phyloP scores from a whole-genome alignment of 2,888 invertebrate genomes.

The Schizaphis graminum region DNA sequence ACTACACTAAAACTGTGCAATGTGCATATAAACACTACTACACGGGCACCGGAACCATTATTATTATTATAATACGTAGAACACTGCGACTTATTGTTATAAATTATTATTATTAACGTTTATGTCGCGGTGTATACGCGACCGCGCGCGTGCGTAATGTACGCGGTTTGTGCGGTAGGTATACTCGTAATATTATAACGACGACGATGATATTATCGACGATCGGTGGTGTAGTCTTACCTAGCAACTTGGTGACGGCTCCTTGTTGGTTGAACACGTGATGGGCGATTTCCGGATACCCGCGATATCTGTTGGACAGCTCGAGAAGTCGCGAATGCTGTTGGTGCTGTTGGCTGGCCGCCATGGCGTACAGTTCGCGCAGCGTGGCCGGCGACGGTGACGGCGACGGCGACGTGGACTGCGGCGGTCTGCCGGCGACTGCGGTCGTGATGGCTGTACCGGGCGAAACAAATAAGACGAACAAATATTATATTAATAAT shows the following conservation, averaged over 20 bases:
- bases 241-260: conserved; percentile 88
- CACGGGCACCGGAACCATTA: background rate
- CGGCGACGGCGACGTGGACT: conserved; percentile 35
- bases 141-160: background rate
- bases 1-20: background rate
- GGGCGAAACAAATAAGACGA: background rate
- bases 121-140: background rate
- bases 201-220: background rate
- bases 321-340: conserved; percentile 87
- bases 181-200: too few species aligned
- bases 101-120: background rate
- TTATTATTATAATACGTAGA: background rate
- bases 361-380: conserved; percentile 73
- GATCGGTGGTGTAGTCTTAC: conserved; percentile 74
- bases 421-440: conserved; percentile 1
- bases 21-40: too few species aligned
- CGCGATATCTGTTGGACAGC: conserved; percentile 79
- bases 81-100: background rate
- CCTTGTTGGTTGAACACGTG: conserved; percentile 90
- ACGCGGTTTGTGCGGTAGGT: background rate
- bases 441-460: background rate
- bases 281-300: conserved; percentile 91
- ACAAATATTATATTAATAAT: background rate
- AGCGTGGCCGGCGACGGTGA: conserved; percentile 69
- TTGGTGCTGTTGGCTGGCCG: conserved; percentile 75